phyloP scores from a whole-genome alignment of 2,888 invertebrate genomes.

The Erebia palarica region DNA sequence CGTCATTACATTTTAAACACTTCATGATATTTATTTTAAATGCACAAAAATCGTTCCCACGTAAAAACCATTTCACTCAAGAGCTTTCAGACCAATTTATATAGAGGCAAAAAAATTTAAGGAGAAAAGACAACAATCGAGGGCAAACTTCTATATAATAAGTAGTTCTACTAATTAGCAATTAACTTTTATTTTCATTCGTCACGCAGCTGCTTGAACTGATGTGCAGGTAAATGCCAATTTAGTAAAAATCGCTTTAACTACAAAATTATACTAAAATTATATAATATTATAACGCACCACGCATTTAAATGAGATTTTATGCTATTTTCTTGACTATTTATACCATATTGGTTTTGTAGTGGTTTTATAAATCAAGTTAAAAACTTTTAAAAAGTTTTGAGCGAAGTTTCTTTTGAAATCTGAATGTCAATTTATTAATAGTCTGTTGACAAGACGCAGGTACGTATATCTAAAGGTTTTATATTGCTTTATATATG shows the following conservation, averaged over 20 bases:
- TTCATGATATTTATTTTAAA: conserved; percentile 64
- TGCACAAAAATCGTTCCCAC: conserved; percentile 83
- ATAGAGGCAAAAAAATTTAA: conserved; percentile 51
- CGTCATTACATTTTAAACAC: conserved; percentile 75
- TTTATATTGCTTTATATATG: conserved; percentile 11
- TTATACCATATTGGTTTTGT: not conserved
- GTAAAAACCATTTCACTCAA: conserved; percentile 83
- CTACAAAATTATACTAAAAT: conserved; percentile 11
- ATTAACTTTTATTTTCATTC: conserved; percentile 22
- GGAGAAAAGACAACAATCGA: conserved; percentile 29
- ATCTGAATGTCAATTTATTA: conserved; percentile 14
- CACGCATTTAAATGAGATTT: conserved; percentile 34
- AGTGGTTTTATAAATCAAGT: conserved; percentile 3
- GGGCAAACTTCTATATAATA: conserved; percentile 26
- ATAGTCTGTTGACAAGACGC: not conserved
- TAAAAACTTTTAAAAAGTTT: conserved; percentile 40
- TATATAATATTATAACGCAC: conserved; percentile 29
- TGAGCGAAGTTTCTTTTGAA: conserved; percentile 23
- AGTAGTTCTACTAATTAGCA: conserved; percentile 31
- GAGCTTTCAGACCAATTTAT: conserved; percentile 79
- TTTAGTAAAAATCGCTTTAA: conserved; percentile 11
- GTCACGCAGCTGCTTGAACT: conserved; percentile 27
- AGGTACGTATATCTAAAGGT: conserved; percentile 7
- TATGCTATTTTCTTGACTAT: conserved; percentile 1
- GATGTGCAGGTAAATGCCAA: conserved; percentile 25